Percentiles rank a stretch among this genome's conserved stretches.
phyloP scores from a whole-genome alignment of 2,797 vertebrate species.

The Eleutherodactylus coqui region DNA sequence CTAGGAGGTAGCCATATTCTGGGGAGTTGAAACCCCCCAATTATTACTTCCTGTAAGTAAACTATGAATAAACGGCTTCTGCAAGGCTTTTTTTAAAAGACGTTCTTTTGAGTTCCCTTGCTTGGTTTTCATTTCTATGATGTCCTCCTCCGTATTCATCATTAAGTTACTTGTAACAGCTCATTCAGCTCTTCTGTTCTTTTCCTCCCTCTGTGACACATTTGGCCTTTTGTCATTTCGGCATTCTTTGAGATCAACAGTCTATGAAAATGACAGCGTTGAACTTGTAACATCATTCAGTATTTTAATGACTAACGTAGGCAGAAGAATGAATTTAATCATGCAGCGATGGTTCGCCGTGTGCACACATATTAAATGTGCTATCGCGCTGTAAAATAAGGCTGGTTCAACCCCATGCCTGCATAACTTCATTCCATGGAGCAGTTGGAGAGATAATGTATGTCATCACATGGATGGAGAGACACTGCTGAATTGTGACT shows the following conservation, averaged over 20 bases:
- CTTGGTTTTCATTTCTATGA: slow-evolving; percentile 15
- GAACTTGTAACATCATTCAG: slow-evolving; percentile 40
- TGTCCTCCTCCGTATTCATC: slow-evolving; percentile 46
- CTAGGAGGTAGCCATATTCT: neutral
- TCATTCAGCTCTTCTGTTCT: slow-evolving; percentile 37
- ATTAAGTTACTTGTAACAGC: slow-evolving; percentile 26
- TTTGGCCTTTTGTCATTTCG: slow-evolving; percentile 42
- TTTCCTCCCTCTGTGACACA: slow-evolving; percentile 36
- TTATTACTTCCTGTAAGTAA: neutral
- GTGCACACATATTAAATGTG: slow-evolving; percentile 51
- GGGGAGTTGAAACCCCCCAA: neutral
- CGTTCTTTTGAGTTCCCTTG: slow-evolving; percentile 4
- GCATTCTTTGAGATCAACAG: slow-evolving; percentile 57
- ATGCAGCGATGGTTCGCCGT: slow-evolving; percentile 22
- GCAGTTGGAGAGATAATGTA: slow-evolving; percentile 56
- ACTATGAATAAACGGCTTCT: neutral
- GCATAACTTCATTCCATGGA: slow-evolving; percentile 49
- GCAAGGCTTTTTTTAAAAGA: neutral
- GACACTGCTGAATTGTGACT: slow-evolving; percentile 37
- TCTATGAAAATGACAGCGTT: slow-evolving; percentile 49
- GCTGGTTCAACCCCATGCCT: slow-evolving; percentile 35
- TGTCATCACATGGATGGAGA: slow-evolving; percentile 52
- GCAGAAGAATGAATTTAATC: slow-evolving; percentile 45
- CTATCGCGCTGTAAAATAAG: slow-evolving; percentile 43
- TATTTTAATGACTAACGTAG: slow-evolving; percentile 39